These are phyloP conservation scores for Drosophila nigromelanica DNA, from an alignment of 1,140 invertebrate species.

Conservation along the genomic window DNA sequence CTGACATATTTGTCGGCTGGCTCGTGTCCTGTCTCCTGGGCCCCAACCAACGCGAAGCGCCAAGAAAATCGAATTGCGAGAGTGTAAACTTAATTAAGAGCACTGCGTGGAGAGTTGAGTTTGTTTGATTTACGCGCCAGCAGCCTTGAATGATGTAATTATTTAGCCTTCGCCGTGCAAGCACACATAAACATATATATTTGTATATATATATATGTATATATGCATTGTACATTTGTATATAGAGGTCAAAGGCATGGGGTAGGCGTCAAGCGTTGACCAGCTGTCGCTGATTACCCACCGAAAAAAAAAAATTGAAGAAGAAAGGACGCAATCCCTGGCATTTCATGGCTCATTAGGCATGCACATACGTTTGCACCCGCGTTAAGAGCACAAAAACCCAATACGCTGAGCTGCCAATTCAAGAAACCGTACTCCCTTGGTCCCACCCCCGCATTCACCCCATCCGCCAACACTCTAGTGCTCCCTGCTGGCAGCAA, in stretches of 20 bases:
- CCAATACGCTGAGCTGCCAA: constrained; percentile 1
- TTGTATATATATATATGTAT: constrained; percentile 4
- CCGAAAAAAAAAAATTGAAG: constrained; percentile 33
- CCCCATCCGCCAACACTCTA: not conserved
- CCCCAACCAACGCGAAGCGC: constrained; percentile 27
- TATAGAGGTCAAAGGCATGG: constrained; percentile 16
- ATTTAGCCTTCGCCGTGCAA: constrained; percentile 8
- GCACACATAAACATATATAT: constrained; percentile 9
- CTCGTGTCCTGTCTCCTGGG: constrained; percentile 28
- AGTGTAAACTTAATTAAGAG: constrained; percentile 81
- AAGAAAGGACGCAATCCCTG: constrained; percentile 39
- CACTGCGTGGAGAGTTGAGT: constrained; percentile 59
- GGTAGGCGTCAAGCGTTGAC: constrained; percentile 20
- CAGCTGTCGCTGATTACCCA: constrained; percentile 76
- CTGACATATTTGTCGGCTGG: constrained; percentile 29
- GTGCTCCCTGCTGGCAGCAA: constrained; percentile 57
- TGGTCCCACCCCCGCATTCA: no score
- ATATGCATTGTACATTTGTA: not conserved
- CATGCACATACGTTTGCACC: constrained; percentile 72
- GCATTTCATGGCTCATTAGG: constrained; percentile 80
- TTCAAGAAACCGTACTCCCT: not conserved
- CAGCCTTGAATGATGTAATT: constrained; percentile 48
- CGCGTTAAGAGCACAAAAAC: constrained; percentile 15
- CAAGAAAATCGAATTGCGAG: constrained; percentile 67
- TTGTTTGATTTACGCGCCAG: constrained; percentile 77